Evolutionary conservation across 2,113 vertebrate species (phyloP).

Genomic region (Potamarius usumacintae): DNA sequence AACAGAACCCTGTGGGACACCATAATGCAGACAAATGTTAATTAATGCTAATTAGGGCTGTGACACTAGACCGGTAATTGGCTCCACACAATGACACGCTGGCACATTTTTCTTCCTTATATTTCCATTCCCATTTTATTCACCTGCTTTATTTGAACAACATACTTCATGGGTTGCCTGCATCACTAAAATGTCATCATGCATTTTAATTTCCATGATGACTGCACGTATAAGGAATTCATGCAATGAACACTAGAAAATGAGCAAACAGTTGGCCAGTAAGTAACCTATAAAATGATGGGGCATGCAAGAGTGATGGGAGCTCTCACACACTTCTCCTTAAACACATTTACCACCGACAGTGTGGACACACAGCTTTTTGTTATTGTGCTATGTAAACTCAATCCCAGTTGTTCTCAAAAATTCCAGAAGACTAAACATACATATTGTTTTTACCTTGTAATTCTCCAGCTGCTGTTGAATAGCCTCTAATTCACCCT

Average conservation of each 20-base stretch:
- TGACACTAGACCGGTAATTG: too few relatives aligned
- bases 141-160: neutral
- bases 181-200: neutral
- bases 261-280: neutral
- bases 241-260: neutral
- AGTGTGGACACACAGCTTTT: neutral
- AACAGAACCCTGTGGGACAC: too few relatives aligned
- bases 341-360: neutral
- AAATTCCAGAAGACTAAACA: neutral
- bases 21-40: too few relatives aligned
- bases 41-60: too few relatives aligned
- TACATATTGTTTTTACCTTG: slow-evolving; percentile 74
- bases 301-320: neutral
- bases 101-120: too few relatives aligned
- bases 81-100: too few relatives aligned
- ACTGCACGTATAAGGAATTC: neutral
- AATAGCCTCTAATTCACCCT: slow-evolving; percentile 86
- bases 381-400: neutral
- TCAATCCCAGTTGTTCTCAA: neutral
- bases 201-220: neutral
- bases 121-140: too few relatives aligned
- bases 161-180: neutral
- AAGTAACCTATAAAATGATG: neutral
- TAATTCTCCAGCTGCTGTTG: slow-evolving; percentile 89
- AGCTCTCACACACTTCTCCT: neutral